These are phyloP conservation scores for Protobothrops flavoviridis DNA, from an alignment of 2,113 vertebrate genomes.

Conservation along the genomic window DNA sequence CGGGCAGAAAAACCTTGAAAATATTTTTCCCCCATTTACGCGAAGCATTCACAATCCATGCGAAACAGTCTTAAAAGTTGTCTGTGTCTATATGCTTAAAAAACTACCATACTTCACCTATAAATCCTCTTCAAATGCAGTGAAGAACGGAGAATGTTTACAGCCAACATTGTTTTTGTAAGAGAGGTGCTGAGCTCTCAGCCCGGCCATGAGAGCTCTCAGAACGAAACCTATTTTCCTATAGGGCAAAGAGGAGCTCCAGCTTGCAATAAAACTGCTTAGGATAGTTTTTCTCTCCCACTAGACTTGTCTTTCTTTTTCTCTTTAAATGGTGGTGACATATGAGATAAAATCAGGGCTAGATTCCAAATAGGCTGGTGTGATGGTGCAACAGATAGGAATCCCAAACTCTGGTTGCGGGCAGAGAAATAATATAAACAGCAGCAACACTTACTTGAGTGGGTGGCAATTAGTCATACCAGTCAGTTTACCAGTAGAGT, in stretches of 20 bases:
- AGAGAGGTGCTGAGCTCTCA: not conserved
- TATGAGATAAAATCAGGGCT: constrained; percentile 40
- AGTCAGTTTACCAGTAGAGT: constrained; percentile 49
- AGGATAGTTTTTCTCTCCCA: constrained; percentile 17
- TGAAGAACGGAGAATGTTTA: not conserved
- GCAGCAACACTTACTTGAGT: constrained; percentile 57
- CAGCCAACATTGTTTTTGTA: not conserved
- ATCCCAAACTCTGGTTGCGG: constrained; percentile 58
- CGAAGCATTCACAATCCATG: not conserved
- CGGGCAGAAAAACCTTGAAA: not conserved
- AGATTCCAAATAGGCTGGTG: constrained; percentile 49
- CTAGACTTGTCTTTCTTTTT: constrained; percentile 15
- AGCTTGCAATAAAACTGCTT: constrained; percentile 32
- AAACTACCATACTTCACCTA: not conserved
- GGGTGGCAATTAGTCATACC: constrained; percentile 66
- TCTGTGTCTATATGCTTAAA: not conserved
- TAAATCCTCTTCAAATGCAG: not conserved
- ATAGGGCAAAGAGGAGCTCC: not conserved
- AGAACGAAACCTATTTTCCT: not conserved
- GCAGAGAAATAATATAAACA: constrained; percentile 63
- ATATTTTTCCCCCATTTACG: not conserved
- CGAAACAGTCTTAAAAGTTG: not conserved
- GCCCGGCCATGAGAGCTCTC: not conserved
- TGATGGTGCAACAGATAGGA: constrained; percentile 56
- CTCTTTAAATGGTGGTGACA: constrained; percentile 33